Conservation (phyloP, 2,113 vertebrate species). For the Eubucco bourcierii region DNA sequence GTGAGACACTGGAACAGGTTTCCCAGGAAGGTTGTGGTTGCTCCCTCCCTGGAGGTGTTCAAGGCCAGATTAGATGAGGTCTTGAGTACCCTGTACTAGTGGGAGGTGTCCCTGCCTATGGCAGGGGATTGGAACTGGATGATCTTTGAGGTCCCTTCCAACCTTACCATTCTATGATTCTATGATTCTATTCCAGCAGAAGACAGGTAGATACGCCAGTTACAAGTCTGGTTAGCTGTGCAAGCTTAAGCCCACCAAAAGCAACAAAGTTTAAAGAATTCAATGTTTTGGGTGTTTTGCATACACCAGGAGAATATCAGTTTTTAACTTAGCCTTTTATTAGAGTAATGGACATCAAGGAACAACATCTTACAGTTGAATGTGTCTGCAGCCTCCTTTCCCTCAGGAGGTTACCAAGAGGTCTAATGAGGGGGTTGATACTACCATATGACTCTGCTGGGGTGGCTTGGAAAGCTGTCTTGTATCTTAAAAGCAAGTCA, state of each 20-base stretch:
- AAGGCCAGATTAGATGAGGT: too few species aligned
- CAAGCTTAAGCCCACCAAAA: background rate
- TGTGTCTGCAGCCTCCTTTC: background rate
- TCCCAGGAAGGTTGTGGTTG: too few species aligned
- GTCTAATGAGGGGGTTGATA: background rate
- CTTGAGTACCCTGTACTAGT: too few species aligned
- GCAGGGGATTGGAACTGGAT: too few species aligned
- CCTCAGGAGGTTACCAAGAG: conserved; percentile 28
- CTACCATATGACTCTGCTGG: background rate
- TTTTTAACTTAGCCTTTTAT: background rate
- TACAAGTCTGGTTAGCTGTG: background rate
- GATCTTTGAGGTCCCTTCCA: too few species aligned
- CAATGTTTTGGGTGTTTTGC: background rate
- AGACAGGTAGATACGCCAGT: background rate
- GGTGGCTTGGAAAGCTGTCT: conserved; percentile 13
- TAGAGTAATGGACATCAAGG: background rate
- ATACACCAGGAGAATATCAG: background rate
- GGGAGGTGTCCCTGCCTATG: too few species aligned
- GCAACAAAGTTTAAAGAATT: background rate
- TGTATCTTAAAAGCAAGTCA: conserved; percentile 35
- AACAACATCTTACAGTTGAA: background rate
- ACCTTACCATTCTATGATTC: too few species aligned
- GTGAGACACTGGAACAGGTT: too few species aligned
- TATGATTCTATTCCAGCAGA: background rate
- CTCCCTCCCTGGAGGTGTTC: too few species aligned